These are phyloP conservation scores for Melinaea marsaeus DNA, from an alignment of 2,888 invertebrate genomes.

Conservation along the genomic window DNA sequence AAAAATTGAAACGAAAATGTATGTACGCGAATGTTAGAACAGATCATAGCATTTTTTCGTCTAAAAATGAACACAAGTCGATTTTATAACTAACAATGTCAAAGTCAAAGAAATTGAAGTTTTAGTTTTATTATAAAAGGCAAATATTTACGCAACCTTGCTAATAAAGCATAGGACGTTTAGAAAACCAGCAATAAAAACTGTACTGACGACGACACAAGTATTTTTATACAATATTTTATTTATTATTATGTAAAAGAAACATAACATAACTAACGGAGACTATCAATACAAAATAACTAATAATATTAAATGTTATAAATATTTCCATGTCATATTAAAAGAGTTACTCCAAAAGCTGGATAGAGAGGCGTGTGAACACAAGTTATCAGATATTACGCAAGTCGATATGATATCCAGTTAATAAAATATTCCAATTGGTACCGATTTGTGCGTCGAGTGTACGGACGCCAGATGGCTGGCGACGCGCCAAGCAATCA, in stretches of 20 bases:
- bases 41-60: background rate
- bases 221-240: background rate
- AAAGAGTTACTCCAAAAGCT: background rate
- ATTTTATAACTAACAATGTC: slow-evolving; percentile 14
- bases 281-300: slow-evolving; percentile 10
- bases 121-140: slow-evolving; percentile 9
- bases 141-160: slow-evolving; percentile 18
- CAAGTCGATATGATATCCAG: slow-evolving; percentile 9
- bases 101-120: slow-evolving; percentile 22
- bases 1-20: slow-evolving; percentile 4
- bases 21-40: background rate
- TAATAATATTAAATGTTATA: background rate
- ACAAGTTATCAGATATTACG: slow-evolving; percentile 7
- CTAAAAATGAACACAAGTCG: slow-evolving; percentile 3
- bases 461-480: slow-evolving; percentile 28
- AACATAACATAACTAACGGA: background rate
- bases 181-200: background rate
- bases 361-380: background rate
- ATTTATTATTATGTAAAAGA: no score
- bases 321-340: background rate
- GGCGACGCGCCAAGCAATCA: slow-evolving; percentile 35
- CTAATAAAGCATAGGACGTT: background rate
- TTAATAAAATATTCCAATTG: background rate
- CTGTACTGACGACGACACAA: background rate
- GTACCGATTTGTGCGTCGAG: background rate